phyloP scores from a whole-genome alignment of 2,888 invertebrate species.

The Craniophora ligustri region DNA sequence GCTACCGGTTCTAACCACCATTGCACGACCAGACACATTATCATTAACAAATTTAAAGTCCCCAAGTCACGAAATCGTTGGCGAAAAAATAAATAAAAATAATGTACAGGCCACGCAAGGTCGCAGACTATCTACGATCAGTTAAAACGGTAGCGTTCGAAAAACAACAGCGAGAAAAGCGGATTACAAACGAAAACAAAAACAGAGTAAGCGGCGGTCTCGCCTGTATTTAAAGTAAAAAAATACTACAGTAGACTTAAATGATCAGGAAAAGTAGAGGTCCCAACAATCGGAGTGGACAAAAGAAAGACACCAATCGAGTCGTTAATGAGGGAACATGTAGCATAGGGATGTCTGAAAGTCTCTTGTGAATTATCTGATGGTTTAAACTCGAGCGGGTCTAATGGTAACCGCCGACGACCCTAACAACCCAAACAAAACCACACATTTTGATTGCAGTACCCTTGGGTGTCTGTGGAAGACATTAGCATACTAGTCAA shows the following conservation, averaged over 20 bases:
- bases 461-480: constrained; percentile 43
- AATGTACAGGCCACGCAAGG: constrained; percentile 70
- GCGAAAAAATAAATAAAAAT: constrained; percentile 67
- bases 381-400: constrained; percentile 49
- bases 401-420: constrained; percentile 59
- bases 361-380: constrained; percentile 67
- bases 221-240: constrained; percentile 46
- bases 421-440: constrained; percentile 62
- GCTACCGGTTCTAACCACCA: constrained; percentile 74
- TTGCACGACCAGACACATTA: constrained; percentile 42
- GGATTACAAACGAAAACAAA: constrained; percentile 71
- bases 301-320: constrained; percentile 56
- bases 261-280: constrained; percentile 62
- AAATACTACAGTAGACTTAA: constrained; percentile 55
- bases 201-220: constrained; percentile 63
- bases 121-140: constrained; percentile 73
- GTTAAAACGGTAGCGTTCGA: constrained; percentile 75
- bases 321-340: constrained; percentile 70
- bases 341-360: constrained; percentile 55
- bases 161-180: constrained; percentile 68
- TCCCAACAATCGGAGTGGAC: constrained; percentile 56
- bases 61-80: constrained; percentile 72
- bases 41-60: constrained; percentile 35
- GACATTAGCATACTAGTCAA: constrained; percentile 60
- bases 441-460: constrained; percentile 54